Base-by-base conservation (phyloP, 30 jellyfish, hydroid and myxozoan species). In the Turritopsis dohrnii region DNA sequence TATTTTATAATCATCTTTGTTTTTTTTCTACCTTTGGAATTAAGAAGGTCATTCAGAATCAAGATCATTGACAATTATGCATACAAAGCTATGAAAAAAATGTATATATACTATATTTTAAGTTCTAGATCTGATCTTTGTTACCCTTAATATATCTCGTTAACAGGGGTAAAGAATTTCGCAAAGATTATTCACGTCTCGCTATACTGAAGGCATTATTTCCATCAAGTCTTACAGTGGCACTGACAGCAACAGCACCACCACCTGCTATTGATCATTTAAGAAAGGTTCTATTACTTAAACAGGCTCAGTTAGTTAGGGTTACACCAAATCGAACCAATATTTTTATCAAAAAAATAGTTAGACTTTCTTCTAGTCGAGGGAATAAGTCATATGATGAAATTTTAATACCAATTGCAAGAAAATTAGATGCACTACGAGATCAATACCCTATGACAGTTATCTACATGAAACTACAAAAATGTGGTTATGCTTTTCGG, bases 231-330 rank as follows among this genome's bases (percentile, higher is more conserved):
- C 87, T 84, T 21, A 60, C 29, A 1, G 29, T 80, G 29, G 87
- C 87, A 52, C 81, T 80, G 31, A 80, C 87, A 17, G 87, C 87
- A 31, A 80, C 87, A n/a, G 87, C 87, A 31, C 87, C 87, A 21
- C 83, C 87, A 52, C 3, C 29, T 1, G 65, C 54, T 27, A 52
- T 80, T 13, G 53, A 1, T 3, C 31, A 80, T 7, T 53, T 80
- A n/a, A 16, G 65, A 80, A 65, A 80, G 3, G 54, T 20, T n/a
- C 65, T 23, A 7, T 27, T 20, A 13, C 29, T 23, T 21, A 52
- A 24, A n/a, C 82, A 81, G n/a, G 28, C 8, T 74, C 24, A n/a
- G 23, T 21, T 1, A 28, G 54, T 74, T 20, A 28, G 23, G 8
- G 82, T 74, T 74, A 28, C 52, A 8, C 82, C 82, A 25, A 74